Evolutionary conservation across 2,797 vertebrate species (phyloP).

Genomic region (Chelonia mydas): DNA sequence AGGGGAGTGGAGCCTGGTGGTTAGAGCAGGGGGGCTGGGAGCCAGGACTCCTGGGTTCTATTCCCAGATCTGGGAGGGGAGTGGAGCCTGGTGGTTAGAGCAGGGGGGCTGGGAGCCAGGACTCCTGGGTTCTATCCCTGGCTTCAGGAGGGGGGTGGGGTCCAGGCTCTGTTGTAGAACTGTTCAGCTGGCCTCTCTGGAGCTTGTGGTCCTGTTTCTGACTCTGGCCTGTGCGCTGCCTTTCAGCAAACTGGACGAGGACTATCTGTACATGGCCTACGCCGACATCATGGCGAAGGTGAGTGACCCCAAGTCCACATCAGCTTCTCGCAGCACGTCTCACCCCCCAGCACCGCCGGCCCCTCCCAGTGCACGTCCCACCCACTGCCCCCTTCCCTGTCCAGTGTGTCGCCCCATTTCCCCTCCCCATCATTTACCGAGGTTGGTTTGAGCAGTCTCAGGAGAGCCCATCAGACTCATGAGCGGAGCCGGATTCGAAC

Average conservation of each 20-base stretch:
- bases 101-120: too few relatives aligned
- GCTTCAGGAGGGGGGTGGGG: too few relatives aligned
- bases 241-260: slow-evolving; percentile 91
- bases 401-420: not conserved
- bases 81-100: too few relatives aligned
- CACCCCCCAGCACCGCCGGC: not conserved
- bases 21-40: too few relatives aligned
- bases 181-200: not conserved
- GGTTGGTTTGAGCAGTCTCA: not conserved
- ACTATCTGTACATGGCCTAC: slow-evolving; percentile 95
- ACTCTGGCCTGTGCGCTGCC: not conserved
- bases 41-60: too few relatives aligned
- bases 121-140: too few relatives aligned
- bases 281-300: slow-evolving; percentile 99
- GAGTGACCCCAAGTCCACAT: not conserved
- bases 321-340: not conserved
- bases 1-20: too few relatives aligned
- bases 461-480: not conserved
- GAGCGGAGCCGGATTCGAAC: not conserved
- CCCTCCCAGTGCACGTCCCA: not conserved
- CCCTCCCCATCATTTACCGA: not conserved
- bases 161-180: not conserved
- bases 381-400: not conserved
- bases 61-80: too few relatives aligned
- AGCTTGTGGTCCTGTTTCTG: not conserved